Evolutionary conservation across 2,797 vertebrate genomes (phyloP).

Genomic region (Sebastes reedi): DNA sequence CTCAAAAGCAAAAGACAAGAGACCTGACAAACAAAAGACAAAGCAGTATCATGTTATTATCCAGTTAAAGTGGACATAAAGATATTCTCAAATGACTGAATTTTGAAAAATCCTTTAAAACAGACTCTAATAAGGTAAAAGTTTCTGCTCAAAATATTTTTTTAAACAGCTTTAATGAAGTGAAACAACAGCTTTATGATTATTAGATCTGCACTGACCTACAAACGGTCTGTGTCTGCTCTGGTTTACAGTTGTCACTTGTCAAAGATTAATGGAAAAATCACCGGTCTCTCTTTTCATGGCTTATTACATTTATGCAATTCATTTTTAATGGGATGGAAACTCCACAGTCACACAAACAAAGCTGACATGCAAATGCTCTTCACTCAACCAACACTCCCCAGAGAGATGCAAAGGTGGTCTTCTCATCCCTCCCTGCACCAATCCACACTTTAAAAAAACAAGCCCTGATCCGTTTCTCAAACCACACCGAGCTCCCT

Average conservation of each 20-base stretch:
- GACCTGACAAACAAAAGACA: not conserved
- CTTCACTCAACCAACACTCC: slow-evolving; percentile 28
- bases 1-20: not conserved
- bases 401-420: slow-evolving; percentile 66
- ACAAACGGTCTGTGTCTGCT: not conserved
- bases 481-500: not conserved
- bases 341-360: slow-evolving; percentile 49
- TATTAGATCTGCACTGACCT: not conserved
- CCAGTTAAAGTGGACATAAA: not conserved
- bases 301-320: slow-evolving; percentile 27
- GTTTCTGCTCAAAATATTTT: not conserved
- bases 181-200: not conserved
- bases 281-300: slow-evolving; percentile 9
- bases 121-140: no score
- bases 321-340: slow-evolving; percentile 45
- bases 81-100: not conserved
- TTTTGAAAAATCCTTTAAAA: no score
- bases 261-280: slow-evolving; percentile 11
- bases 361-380: slow-evolving; percentile 72
- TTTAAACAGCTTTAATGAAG: not conserved
- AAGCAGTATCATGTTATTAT: not conserved
- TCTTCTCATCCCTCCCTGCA: not conserved
- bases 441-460: slow-evolving; percentile 14
- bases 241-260: slow-evolving; percentile 14
- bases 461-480: not conserved